Evolutionary conservation across 1,140 invertebrate genomes (phyloP).

Genomic region (Drosophila aff.): DNA sequence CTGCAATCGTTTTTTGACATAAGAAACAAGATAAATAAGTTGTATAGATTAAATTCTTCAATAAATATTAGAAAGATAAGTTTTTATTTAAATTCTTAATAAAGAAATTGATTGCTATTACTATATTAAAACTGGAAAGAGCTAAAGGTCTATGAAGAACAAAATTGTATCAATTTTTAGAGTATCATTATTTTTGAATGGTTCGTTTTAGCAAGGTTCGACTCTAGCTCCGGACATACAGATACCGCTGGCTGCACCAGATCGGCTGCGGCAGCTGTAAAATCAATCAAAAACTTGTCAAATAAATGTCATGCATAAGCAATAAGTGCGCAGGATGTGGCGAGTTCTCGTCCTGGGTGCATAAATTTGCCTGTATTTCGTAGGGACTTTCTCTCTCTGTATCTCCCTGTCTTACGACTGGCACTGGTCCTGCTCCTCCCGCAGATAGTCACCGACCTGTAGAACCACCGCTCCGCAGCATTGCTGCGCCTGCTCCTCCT

Average conservation of each 20-base stretch:
- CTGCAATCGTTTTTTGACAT: no score
- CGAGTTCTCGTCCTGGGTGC: slow-evolving; percentile 66
- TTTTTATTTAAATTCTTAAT: no score
- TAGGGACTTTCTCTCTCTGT: slow-evolving; percentile 4
- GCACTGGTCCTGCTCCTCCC: slow-evolving; percentile 59
- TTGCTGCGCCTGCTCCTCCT: slow-evolving; percentile 32
- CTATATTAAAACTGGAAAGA: no score
- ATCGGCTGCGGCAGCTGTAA: slow-evolving; percentile 69
- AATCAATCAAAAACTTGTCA: slow-evolving; percentile 83
- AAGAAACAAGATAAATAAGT: no score
- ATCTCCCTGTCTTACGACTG: not conserved
- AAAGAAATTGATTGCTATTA: no score
- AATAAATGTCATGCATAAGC: slow-evolving; percentile 82
- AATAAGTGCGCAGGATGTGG: slow-evolving; percentile 59
- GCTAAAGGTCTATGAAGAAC: no score
- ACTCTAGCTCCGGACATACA: slow-evolving; percentile 15
- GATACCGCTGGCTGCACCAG: slow-evolving; percentile 12
- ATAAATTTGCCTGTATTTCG: slow-evolving; percentile 69
- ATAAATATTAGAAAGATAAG: no score
- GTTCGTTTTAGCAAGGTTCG: not conserved
- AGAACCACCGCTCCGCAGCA: slow-evolving; percentile 49
- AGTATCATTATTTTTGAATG: no score
- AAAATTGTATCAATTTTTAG: no score
- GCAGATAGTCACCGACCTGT: slow-evolving; percentile 46
- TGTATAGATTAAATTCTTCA: no score